Conservation (phyloP, 2,888 invertebrate genomes). For the Hypomecis atomaria region DNA sequence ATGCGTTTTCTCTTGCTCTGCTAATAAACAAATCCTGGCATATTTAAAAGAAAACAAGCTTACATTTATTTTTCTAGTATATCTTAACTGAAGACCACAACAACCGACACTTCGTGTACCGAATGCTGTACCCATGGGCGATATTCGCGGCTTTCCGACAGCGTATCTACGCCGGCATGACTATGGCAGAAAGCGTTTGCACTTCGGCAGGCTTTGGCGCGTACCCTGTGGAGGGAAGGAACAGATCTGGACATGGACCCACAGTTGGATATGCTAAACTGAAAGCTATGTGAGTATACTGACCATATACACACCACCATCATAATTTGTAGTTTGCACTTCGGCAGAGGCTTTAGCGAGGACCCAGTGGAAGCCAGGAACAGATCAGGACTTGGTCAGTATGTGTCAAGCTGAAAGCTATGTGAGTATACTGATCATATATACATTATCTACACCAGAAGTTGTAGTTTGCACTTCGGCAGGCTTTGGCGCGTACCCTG, state of each 20-base stretch:
- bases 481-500: constrained; percentile 96
- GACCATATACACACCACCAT: too few species aligned
- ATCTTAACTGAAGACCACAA: constrained; percentile 91
- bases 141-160: constrained; percentile 95
- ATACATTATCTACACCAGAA: too few species aligned
- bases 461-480: constrained; percentile 97
- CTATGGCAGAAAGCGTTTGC: constrained; percentile 96
- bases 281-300: too few species aligned
- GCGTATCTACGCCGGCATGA: constrained; percentile 95
- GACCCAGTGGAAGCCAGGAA: constrained; percentile 91
- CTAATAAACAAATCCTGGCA: too few species aligned
- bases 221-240: constrained; percentile 90
- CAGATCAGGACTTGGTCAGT: constrained; percentile 94
- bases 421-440: too few species aligned
- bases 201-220: constrained; percentile 96
- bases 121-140: constrained; percentile 93
- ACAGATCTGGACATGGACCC: constrained; percentile 94
- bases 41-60: not conserved
- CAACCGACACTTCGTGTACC: constrained; percentile 89
- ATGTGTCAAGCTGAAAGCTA: constrained; percentile 85
- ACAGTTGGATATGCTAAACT: constrained; percentile 87
- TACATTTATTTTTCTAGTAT: constrained; percentile 86
- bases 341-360: constrained; percentile 95
- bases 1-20: too few species aligned
- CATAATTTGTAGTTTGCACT: too few species aligned